Percentiles rank a stretch among this genome's conserved stretches.
phyloP scores from a whole-genome alignment of 1,140 invertebrate species.

The Tyrophagus putrescentiae region DNA sequence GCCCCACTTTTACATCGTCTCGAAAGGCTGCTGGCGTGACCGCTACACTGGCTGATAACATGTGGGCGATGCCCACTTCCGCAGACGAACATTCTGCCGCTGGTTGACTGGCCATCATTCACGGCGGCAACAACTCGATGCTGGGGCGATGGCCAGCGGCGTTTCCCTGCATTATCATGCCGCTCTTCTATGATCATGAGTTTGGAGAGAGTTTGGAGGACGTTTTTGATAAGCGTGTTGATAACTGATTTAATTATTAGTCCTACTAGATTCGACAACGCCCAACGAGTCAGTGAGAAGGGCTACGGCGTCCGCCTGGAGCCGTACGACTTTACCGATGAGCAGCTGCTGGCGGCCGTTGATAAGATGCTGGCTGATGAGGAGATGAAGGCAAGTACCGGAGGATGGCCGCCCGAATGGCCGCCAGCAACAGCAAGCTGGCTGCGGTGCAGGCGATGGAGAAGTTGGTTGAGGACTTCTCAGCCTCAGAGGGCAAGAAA shows the following conservation, averaged over 20 bases:
- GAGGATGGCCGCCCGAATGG: too few relatives aligned
- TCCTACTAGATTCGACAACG: constrained; percentile 23
- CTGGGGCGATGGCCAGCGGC: too few relatives aligned
- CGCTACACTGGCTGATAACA: constrained; percentile 12
- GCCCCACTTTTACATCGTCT: constrained; percentile 11
- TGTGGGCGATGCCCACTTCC: constrained; percentile 14
- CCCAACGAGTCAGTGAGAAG: constrained; percentile 20
- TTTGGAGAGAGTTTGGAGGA: too few relatives aligned
- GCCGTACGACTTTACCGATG: constrained; percentile 10
- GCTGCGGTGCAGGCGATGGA: too few relatives aligned
- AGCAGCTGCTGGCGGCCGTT: constrained; percentile 11
- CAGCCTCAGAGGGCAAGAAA: too few relatives aligned
- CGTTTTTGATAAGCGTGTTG: too few relatives aligned
- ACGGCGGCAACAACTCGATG: constrained; percentile 25
- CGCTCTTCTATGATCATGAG: too few relatives aligned
- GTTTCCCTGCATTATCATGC: too few relatives aligned
- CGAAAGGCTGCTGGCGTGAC: not conserved
- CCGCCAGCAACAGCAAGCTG: too few relatives aligned
- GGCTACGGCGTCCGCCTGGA: constrained; percentile 16
- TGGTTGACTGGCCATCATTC: constrained; percentile 28
- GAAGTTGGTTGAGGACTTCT: too few relatives aligned
- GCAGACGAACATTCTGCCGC: constrained; percentile 11
- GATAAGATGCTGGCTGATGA: constrained; percentile 18
- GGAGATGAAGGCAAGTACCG: not conserved
- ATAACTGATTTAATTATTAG: too few relatives aligned